Percentiles rank a stretch among this genome's conserved stretches.
phyloP scores from a whole-genome alignment of 2,113 vertebrate genomes.

The Oreochromis niloticus region DNA sequence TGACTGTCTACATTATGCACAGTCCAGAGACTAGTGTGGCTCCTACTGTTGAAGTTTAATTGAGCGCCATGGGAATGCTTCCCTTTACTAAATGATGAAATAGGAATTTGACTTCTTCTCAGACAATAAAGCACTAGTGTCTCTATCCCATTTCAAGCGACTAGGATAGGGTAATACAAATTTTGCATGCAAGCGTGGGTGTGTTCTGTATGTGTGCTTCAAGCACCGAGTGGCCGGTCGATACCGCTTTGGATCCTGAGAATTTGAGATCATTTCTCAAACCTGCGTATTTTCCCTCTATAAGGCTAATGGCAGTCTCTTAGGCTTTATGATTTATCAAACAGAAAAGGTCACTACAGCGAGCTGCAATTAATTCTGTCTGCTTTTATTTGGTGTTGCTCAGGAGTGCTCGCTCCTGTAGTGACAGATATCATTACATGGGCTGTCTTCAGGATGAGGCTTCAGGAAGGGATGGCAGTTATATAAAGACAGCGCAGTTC shows the following conservation, averaged over 20 bases:
- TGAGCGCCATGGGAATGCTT: conserved; percentile 25
- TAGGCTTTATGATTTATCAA: conserved; percentile 68
- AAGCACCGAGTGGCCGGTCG: conserved; percentile 10
- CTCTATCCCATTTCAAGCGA: not conserved
- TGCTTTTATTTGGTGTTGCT: conserved; percentile 63
- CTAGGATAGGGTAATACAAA: not conserved
- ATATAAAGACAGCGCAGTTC: not conserved
- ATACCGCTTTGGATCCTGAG: conserved; percentile 32
- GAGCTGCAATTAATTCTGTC: conserved; percentile 68
- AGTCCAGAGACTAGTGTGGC: not conserved
- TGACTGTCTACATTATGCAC: conserved; percentile 34
- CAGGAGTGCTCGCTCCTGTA: conserved; percentile 48
- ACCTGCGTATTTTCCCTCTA: conserved; percentile 40
- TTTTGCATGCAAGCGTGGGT: not conserved
- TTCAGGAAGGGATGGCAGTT: not conserved
- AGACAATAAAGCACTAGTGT: conserved; percentile 5
- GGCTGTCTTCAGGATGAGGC: conserved; percentile 14
- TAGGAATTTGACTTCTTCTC: conserved; percentile 26
- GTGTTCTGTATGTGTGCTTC: not conserved
- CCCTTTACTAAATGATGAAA: conserved; percentile 40
- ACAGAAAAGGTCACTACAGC: conserved; percentile 64
- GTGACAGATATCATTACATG: conserved; percentile 41
- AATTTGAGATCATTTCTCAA: conserved; percentile 63
- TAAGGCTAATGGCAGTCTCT: conserved; percentile 36
- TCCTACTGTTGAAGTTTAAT: conserved; percentile 41